These are phyloP conservation scores for Lepisosteus osseus DNA, from an alignment of 2,113 vertebrate species.

Conservation along the genomic window DNA sequence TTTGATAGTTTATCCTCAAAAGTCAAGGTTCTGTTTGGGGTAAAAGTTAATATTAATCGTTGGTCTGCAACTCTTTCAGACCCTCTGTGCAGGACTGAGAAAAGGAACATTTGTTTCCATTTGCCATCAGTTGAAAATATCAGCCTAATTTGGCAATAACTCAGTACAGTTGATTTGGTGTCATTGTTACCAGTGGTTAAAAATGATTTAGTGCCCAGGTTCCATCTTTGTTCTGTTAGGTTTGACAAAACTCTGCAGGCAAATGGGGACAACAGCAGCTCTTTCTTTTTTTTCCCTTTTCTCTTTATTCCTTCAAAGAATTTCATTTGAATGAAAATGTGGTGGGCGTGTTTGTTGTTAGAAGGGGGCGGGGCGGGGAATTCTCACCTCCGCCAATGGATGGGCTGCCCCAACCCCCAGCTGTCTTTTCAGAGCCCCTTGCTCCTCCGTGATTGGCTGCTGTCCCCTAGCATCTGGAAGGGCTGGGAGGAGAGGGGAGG, in stretches of 20 bases:
- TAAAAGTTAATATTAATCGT: too few relatives aligned
- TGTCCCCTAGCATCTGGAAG: conserved; percentile 42
- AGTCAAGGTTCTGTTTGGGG: too few relatives aligned
- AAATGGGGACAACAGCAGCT: neutral
- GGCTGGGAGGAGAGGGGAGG: conserved; percentile 44
- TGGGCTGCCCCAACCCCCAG: conserved; percentile 27
- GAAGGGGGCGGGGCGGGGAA: conserved; percentile 46
- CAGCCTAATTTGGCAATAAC: too few relatives aligned
- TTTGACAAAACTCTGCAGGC: neutral
- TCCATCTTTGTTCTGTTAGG: too few relatives aligned
- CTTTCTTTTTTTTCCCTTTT: conserved; percentile 24
- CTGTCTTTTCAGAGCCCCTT: conserved; percentile 23
- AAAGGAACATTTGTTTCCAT: too few relatives aligned
- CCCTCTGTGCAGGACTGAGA: too few relatives aligned
- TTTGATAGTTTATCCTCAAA: too few relatives aligned
- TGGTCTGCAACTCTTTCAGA: too few relatives aligned
- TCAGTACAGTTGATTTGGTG: too few relatives aligned
- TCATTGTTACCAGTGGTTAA: too few relatives aligned
- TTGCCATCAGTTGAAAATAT: too few relatives aligned
- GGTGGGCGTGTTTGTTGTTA: conserved; percentile 60
- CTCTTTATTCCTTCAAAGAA: conserved; percentile 60
- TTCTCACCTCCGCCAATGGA: conserved; percentile 48
- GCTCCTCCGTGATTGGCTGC: conserved; percentile 49
- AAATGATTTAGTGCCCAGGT: too few relatives aligned
- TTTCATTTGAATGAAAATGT: conserved; percentile 74